Conservation (phyloP, 2,113 vertebrate genomes). For the Brachionichthys hirsutus region DNA sequence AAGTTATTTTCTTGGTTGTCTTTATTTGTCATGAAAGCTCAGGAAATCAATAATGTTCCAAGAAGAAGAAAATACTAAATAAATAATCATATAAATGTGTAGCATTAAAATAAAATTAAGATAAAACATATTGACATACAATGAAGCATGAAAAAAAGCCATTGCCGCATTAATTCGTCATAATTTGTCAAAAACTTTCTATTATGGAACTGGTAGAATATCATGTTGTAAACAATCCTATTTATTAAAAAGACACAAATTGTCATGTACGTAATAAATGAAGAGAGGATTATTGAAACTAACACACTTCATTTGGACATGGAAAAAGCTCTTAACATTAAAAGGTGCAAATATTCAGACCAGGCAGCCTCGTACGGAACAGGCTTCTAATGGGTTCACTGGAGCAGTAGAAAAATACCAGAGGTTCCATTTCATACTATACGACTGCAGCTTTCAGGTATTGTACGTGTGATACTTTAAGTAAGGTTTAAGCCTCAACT, state of each 20-base stretch:
- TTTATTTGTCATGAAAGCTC: too few species aligned
- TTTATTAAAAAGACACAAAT: slow-evolving; percentile 5
- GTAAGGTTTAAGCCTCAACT: slow-evolving; percentile 15
- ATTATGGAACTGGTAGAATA: slow-evolving; percentile 22
- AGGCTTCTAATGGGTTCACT: not conserved
- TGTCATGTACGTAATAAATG: slow-evolving; percentile 48
- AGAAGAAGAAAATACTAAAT: too few species aligned
- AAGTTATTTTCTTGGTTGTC: too few species aligned
- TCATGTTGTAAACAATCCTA: not conserved
- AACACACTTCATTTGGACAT: slow-evolving; percentile 42
- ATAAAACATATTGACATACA: too few species aligned
- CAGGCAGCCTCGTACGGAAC: slow-evolving; percentile 2
- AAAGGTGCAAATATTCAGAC: slow-evolving; percentile 36
- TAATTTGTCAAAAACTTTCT: slow-evolving; percentile 15
- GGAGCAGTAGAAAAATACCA: slow-evolving; percentile 12
- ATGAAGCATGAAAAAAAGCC: too few species aligned
- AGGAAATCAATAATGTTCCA: too few species aligned
- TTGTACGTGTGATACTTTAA: slow-evolving; percentile 21
- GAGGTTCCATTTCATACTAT: slow-evolving; percentile 14
- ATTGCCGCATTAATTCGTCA: too few species aligned
- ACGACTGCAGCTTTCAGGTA: slow-evolving; percentile 22
- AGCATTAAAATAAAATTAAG: too few species aligned
- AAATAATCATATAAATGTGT: too few species aligned
- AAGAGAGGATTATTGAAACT: slow-evolving; percentile 45
- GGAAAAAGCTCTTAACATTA: slow-evolving; percentile 30